Evolutionary conservation across 2,888 invertebrate species (phyloP).

Genomic region (Copidosoma aretas): DNA sequence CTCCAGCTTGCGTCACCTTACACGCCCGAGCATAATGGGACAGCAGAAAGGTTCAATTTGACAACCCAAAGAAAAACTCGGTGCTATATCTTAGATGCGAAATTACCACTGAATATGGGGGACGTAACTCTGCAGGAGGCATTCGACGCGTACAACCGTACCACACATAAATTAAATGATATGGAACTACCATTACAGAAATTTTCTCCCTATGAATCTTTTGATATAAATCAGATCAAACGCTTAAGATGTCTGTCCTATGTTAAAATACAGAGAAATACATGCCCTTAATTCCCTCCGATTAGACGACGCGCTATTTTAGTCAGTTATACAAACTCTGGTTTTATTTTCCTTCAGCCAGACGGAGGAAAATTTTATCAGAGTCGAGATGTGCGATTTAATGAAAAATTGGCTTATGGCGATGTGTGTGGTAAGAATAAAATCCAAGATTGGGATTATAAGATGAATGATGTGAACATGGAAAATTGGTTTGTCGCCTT

Average conservation of each 20-base stretch:
- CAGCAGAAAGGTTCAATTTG: slow-evolving; percentile 40
- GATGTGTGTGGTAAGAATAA: slow-evolving; percentile 28
- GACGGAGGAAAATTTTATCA: slow-evolving; percentile 38
- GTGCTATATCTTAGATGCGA: slow-evolving; percentile 16
- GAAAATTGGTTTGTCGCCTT: no score
- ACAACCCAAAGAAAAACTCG: slow-evolving; percentile 38
- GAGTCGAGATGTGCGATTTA: slow-evolving; percentile 29
- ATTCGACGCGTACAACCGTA: slow-evolving; percentile 37
- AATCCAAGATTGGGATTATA: slow-evolving; percentile 2
- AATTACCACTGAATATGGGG: slow-evolving; percentile 40
- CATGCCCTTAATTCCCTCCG: not conserved
- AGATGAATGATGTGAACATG: no score
- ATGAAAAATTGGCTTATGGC: slow-evolving; percentile 45
- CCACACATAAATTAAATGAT: no score
- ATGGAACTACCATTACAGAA: no score
- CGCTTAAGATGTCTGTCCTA: slow-evolving; percentile 18
- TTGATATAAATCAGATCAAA: slow-evolving; percentile 32
- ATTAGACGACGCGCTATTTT: slow-evolving; percentile 4
- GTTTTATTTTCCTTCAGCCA: slow-evolving; percentile 42
- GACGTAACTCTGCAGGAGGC: slow-evolving; percentile 32
- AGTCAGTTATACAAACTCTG: slow-evolving; percentile 21
- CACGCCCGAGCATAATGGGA: slow-evolving; percentile 40
- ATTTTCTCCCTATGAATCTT: no score
- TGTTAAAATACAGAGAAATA: not conserved
- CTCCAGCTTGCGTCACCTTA: slow-evolving; percentile 30